These are phyloP conservation scores for Syngnathus floridae DNA, from an alignment of 2,113 vertebrate genomes.

Conservation along the genomic window DNA sequence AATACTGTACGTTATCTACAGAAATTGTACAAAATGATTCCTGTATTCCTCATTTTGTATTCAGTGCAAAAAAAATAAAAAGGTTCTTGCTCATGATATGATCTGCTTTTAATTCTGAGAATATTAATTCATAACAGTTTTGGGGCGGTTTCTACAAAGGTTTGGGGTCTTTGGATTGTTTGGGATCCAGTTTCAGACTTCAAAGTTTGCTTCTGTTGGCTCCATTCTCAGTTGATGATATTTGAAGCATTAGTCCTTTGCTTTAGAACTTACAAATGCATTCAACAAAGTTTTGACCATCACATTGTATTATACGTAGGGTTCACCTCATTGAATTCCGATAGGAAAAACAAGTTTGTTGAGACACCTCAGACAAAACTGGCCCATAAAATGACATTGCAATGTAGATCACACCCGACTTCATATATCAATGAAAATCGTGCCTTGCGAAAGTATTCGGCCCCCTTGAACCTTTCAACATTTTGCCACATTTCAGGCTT, in stretches of 20 bases:
- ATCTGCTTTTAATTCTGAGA: neutral
- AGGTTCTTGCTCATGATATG: slow-evolving; percentile 30
- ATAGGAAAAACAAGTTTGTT: too few relatives aligned
- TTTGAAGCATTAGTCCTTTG: neutral
- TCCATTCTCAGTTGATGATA: neutral
- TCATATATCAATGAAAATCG: too few relatives aligned
- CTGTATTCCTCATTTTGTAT: slow-evolving; percentile 37
- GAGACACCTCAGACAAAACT: too few relatives aligned
- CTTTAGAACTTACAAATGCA: neutral
- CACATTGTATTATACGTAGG: too few relatives aligned
- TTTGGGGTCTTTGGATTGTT: neutral
- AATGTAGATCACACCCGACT: too few relatives aligned
- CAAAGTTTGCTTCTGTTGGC: neutral
- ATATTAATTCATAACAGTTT: neutral
- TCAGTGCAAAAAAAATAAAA: slow-evolving; percentile 60
- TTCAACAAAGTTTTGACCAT: neutral
- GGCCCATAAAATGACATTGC: too few relatives aligned
- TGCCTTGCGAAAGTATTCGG: too few relatives aligned
- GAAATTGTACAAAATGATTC: slow-evolving; percentile 41
- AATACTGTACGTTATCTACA: slow-evolving; percentile 68
- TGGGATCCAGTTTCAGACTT: neutral
- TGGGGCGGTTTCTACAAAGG: neutral
- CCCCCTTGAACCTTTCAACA: too few relatives aligned
- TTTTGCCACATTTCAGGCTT: too few relatives aligned
- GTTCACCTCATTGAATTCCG: too few relatives aligned